These are phyloP conservation scores for Leuciscus idus DNA, from an alignment of 2,113 vertebrate genomes.

Conservation along the genomic window DNA sequence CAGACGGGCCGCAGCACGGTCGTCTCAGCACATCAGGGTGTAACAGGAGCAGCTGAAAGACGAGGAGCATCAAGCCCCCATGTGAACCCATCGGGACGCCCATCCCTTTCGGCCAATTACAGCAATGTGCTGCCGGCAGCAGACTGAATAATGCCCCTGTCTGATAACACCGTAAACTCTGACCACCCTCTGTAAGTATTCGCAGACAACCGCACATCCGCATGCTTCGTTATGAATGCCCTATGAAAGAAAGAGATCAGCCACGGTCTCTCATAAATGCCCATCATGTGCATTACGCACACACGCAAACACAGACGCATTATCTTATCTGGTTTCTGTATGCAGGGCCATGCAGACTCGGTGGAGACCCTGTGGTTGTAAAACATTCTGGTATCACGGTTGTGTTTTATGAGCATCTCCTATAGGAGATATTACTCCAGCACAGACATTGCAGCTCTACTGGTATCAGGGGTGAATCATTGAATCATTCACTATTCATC, in stretches of 20 bases:
- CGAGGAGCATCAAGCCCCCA: conserved; percentile 61
- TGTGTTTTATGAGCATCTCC: conserved; percentile 43
- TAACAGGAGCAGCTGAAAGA: conserved; percentile 70
- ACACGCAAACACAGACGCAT: conserved; percentile 25
- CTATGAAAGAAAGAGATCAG: conserved; percentile 20
- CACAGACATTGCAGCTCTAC: neutral
- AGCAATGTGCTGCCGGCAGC: conserved; percentile 64
- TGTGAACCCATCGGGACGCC: conserved; percentile 69
- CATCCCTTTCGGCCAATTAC: conserved; percentile 72
- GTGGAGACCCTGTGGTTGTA: conserved; percentile 48
- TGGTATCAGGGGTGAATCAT: conserved; percentile 13
- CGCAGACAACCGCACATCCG: conserved; percentile 49
- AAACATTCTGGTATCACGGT: conserved; percentile 39
- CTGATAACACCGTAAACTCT: conserved; percentile 60
- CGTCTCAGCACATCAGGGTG: conserved; percentile 61
- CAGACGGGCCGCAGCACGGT: conserved; percentile 55
- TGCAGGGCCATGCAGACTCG: conserved; percentile 47
- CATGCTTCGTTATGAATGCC: conserved; percentile 24
- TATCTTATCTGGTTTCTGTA: conserved; percentile 50
- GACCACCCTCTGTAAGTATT: conserved; percentile 66
- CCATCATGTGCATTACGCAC: conserved; percentile 40
- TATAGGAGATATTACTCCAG: conserved; percentile 36
- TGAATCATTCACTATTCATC: conserved; percentile 1
- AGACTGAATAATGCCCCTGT: conserved; percentile 68
- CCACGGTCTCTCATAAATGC: neutral